Base-by-base conservation (phyloP, 2,888 invertebrate species). In the Mimas tiliae region DNA sequence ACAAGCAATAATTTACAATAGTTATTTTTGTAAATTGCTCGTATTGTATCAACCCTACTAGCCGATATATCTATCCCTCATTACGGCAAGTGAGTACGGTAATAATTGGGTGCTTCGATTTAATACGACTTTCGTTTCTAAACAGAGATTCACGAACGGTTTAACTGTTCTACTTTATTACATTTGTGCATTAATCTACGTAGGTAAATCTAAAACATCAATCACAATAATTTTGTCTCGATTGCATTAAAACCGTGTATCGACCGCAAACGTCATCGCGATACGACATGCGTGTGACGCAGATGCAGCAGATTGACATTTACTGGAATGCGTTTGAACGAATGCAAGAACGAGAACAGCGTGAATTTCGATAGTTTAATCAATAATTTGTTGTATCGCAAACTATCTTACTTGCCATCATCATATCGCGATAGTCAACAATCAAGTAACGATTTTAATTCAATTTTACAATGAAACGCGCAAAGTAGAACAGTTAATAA, bases 11-110 rank as follows among this genome's bases (percentile, higher is more conserved):
- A 11, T 19, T n/a, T 4, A 38, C n/a, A 12, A 42, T 16, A 1
- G 16, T 4, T 16, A 38, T 38, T 34, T 55, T 11, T 27, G 6
- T 42, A 12, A 58, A 58, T 19, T 11, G 12, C 4, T 58, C 16
- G 58, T 42, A 19, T 42, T 19, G 12, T 11, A 19, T 12, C 58
- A 42, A 58, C 58, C 58, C 42, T 42, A 58, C 58, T 19, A 42
- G 19, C 12, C 42, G 16, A 19, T 19, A 42, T 12, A 58, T 19
- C 19, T 14, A 14, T 27, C 33, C 33, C 33, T 14, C 6, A 27
- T 33, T 21, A 21, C 21, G 51, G 51, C 21, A 51, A 52, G n/a
- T n/a, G n/a, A n/a, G 52, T 33, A 52, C 12, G 12, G 12, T 6
- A 4, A 12, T 0, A 33, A 6, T 6, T 52, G 14, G 27, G 6